Evolutionary conservation across 2,888 invertebrate genomes (phyloP), one percentile per base, ranked within the genome.

Genomic region (Standfussiana lucernea): DNA sequence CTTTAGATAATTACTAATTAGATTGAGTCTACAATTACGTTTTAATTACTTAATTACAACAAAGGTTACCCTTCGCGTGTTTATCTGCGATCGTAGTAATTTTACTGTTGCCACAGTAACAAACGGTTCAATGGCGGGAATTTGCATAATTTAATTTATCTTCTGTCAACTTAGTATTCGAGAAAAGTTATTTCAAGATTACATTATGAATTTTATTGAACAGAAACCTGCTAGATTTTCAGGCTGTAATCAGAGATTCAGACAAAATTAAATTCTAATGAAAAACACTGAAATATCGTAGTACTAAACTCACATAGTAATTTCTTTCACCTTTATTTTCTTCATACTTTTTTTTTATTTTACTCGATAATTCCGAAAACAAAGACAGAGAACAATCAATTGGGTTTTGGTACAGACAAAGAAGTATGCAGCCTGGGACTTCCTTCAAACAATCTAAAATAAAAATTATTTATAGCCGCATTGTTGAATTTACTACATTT

Each of bases 41-140:
- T 75, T 75, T 80, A 75, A 82, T 69, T 76, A 47, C 40, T 62
- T 68, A 37, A 82, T 77, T 75, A 47, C 53, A 75, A 37, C 37
- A 72, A 72, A 68, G 62, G 47, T 65, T 35, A 50, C 15, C 70
- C 21, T n/a, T 75, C 35, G 53, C 77, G 80, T 70, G 78, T 35
- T 77, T 70, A 73, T 68, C 83, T 67, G 37, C 47, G 53, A 59
- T 78, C 81, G 28, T 80, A 71, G 73, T 82, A 35, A 3, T 82
- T 79, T 66, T 45, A 40, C 53, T 53, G 69, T 82, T 70, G 53
- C 64, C 21, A 64, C 32, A 42, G 47, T 21, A 78, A 77, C 72
- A 40, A 28, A 28, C 40, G 28, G 28, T 45, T 68, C 28, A 50
- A 50, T 70, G 35, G 69, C 65, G 15, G 35, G 18, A 53, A 61